These are phyloP conservation scores for Achatina immaculata DNA, from an alignment of 1,140 invertebrate genomes.

Conservation along the genomic window DNA sequence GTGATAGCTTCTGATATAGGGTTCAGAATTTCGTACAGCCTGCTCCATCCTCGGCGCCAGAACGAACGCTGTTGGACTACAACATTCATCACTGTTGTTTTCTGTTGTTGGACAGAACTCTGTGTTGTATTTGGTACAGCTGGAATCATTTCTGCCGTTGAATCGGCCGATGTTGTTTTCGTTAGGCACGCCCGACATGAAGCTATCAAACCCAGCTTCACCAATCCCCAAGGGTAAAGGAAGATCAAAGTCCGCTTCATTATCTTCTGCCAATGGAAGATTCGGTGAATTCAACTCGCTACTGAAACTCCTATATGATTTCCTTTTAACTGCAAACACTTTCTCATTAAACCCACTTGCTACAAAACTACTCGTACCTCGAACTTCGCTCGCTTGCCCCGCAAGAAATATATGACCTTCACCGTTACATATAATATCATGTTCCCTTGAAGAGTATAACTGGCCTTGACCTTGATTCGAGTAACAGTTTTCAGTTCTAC, in stretches of 20 bases:
- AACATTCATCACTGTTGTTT: no score
- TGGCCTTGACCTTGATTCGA: no score
- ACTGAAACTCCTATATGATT: background rate
- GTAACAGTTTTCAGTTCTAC: no score
- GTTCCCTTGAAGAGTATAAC: no score
- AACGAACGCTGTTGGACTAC: background rate
- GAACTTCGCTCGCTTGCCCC: no score
- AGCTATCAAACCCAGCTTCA: background rate
- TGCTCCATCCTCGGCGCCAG: background rate
- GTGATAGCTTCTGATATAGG: no score
- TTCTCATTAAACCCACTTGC: no score
- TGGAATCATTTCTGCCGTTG: background rate
- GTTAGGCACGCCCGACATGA: background rate
- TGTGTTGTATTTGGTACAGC: background rate
- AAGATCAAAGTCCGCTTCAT: background rate
- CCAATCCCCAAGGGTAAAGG: background rate
- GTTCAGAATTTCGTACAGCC: no score
- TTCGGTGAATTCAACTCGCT: slow-evolving; percentile 1
- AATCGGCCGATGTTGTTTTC: background rate
- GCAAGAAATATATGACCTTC: no score
- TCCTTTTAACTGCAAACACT: no score
- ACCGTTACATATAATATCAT: no score
- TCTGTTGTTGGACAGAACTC: background rate
- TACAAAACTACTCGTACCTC: no score
- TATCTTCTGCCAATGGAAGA: background rate